A percentile compares a stretch with the other conserved stretches of the same genome.
These are phyloP conservation scores for Conistra vaccinii DNA, from an alignment of 2,888 invertebrate genomes.

Conservation along the genomic window DNA sequence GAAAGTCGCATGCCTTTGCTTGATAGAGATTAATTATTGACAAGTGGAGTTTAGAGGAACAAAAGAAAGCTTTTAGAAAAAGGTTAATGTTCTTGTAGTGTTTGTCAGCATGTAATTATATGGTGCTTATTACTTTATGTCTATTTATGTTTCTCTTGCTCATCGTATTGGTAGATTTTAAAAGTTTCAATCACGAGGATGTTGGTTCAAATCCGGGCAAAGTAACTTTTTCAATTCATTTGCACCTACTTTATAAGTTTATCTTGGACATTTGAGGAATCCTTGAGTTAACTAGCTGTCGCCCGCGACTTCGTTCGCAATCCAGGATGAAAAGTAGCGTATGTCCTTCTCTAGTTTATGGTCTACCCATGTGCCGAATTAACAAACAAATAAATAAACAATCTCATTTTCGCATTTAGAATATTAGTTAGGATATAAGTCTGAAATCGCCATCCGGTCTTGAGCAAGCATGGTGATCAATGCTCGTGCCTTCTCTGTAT, in stretches of 20 bases:
- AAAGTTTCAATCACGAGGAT: not conserved
- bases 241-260: not conserved
- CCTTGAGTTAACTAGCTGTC: not conserved
- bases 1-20: conserved; percentile 65
- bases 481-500: not conserved
- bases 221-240: not conserved
- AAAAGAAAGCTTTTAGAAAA: conserved; percentile 72
- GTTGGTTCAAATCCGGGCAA: not conserved
- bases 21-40: conserved; percentile 75
- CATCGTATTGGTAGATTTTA: not conserved
- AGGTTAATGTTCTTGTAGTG: conserved; percentile 32
- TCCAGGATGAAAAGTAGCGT: no score
- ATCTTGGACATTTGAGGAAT: not conserved
- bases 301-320: no score
- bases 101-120: conserved; percentile 34
- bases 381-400: no score
- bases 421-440: no score
- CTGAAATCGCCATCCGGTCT: no score
- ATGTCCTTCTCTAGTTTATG: no score
- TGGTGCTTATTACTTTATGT: conserved; percentile 9
- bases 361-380: no score
- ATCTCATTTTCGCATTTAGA: no score
- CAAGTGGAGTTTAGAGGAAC: conserved; percentile 66
- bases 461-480: not conserved
- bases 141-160: not conserved